phyloP scores from a whole-genome alignment of 2,113 vertebrate species.

The Chauna torquata region DNA sequence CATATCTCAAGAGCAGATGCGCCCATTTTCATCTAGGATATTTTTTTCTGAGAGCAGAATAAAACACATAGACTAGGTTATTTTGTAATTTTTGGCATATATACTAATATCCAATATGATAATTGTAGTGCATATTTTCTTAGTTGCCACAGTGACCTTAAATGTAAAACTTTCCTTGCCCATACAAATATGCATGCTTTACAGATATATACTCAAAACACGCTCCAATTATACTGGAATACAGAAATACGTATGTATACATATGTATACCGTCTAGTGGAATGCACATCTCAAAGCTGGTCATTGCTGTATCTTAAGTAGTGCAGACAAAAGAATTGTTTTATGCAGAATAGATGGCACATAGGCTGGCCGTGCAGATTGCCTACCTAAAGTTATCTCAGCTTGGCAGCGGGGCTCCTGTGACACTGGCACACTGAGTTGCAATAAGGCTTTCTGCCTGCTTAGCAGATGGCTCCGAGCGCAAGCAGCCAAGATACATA shows the following conservation, averaged over 20 bases:
- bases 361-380: background rate
- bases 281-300: background rate
- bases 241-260: background rate
- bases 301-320: background rate
- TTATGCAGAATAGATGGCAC: background rate
- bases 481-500: slow-evolving; percentile 6
- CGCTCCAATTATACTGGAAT: background rate
- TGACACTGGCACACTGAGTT: background rate
- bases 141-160: background rate
- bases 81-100: background rate
- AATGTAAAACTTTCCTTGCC: background rate
- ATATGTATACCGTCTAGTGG: too few relatives aligned
- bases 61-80: rapidly evolving
- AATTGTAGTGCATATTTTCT: background rate
- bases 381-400: background rate
- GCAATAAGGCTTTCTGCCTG: slow-evolving; percentile 18
- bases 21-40: background rate
- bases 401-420: background rate
- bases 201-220: background rate
- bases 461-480: slow-evolving; percentile 36
- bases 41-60: background rate
- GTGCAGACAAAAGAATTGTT: background rate
- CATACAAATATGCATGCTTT: background rate
- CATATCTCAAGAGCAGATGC: background rate
- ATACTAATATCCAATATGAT: background rate